Evolutionary conservation across 1,140 invertebrate species (phyloP).

Genomic region (Sogatella furcifera): DNA sequence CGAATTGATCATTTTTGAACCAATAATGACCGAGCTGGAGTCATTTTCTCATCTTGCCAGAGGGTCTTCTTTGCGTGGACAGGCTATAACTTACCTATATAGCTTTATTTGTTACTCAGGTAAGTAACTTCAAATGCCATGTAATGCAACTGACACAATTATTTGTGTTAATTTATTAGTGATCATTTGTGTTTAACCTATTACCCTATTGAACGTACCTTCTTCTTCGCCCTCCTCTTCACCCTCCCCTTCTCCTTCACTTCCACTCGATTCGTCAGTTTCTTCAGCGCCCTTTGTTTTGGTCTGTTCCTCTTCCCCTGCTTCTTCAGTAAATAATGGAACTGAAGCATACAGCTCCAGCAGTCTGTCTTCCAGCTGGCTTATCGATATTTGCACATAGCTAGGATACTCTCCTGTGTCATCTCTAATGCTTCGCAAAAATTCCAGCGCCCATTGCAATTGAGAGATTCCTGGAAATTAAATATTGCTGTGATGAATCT

Average conservation of each 20-base stretch:
- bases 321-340: neutral
- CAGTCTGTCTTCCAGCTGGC: neutral
- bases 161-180: no score
- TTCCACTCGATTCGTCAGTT: neutral
- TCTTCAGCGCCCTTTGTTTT: neutral
- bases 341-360: neutral
- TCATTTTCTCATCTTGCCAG: no score
- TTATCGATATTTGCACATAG: neutral
- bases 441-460: neutral
- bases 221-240: neutral
- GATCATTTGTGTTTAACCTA: no score
- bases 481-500: no score
- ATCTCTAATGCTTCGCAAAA: neutral
- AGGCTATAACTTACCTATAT: no score
- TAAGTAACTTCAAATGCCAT: no score
- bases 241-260: neutral
- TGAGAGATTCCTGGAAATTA: neutral
- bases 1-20: no score
- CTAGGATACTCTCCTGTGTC: neutral
- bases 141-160: no score
- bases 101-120: no score
- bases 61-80: no score
- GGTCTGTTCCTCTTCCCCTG: neutral
- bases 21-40: no score
- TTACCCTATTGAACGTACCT: neutral